Percentiles rank a stretch among this genome's conserved stretches.
phyloP scores from a whole-genome alignment of 2,113 vertebrate species.

The Carettochelys insculpta region DNA sequence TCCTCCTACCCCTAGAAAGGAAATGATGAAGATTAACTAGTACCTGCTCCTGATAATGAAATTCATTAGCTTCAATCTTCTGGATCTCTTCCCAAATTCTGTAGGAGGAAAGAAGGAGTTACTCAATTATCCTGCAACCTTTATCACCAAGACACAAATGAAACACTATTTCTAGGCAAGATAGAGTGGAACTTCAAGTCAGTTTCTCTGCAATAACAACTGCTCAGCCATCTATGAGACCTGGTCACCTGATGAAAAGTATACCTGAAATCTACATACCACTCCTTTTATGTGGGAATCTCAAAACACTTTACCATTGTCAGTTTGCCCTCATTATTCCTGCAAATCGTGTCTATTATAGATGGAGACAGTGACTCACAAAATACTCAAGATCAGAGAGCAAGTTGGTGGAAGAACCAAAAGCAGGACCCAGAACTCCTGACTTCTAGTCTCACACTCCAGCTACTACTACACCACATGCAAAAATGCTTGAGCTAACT shows the following conservation, averaged over 20 bases:
- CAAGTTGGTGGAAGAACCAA: neutral
- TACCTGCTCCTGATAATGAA: slow-evolving; percentile 97
- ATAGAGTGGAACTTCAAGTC: neutral
- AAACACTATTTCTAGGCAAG: neutral
- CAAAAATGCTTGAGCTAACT: neutral
- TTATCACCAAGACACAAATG: neutral
- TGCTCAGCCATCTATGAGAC: neutral
- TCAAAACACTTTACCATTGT: neutral
- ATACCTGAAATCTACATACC: neutral
- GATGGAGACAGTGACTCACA: neutral
- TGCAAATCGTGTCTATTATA: neutral
- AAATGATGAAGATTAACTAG: neutral
- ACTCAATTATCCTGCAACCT: neutral
- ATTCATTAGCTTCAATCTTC: slow-evolving; percentile 96
- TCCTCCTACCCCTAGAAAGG: neutral
- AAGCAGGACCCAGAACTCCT: neutral
- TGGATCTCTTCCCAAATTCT: slow-evolving; percentile 98
- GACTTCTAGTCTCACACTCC: neutral
- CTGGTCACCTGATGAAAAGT: neutral
- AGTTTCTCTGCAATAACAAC: neutral
- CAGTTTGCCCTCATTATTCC: neutral
- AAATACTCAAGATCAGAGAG: neutral
- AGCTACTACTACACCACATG: neutral
- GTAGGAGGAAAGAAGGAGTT: slow-evolving; percentile 30
- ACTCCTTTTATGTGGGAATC: neutral